These are phyloP conservation scores for Chirona hameri DNA, from an alignment of 2,888 invertebrate species.

Conservation along the genomic window DNA sequence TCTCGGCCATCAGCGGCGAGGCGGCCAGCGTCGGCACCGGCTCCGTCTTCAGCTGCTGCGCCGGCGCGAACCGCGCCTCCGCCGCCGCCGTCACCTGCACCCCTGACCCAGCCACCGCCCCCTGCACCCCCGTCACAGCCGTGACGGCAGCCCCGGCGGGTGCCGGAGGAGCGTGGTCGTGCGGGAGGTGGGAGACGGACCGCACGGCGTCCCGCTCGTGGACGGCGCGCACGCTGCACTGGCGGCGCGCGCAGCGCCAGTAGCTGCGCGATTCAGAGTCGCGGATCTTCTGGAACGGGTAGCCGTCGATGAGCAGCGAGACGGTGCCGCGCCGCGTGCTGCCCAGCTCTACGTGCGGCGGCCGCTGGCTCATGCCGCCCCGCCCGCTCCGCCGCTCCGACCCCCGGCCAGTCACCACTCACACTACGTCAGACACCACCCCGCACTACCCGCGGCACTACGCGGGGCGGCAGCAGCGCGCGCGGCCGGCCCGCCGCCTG, in stretches of 20 bases:
- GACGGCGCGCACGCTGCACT: conserved; percentile 37
- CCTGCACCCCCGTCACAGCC: too few species aligned
- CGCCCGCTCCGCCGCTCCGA: neutral
- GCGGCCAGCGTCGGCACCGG: neutral
- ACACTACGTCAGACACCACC: neutral
- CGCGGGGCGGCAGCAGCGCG: too few species aligned
- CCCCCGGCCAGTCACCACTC: neutral
- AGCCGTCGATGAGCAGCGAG: conserved; percentile 13
- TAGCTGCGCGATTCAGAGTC: conserved; percentile 30
- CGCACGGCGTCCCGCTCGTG: conserved; percentile 33
- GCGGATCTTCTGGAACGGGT: conserved; percentile 27
- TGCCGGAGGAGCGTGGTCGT: conserved; percentile 12
- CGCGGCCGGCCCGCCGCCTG: neutral
- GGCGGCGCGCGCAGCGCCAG: conserved; percentile 39
- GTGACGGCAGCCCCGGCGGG: neutral
- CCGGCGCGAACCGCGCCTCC: neutral
- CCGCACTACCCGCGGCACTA: neutral
- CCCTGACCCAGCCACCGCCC: too few species aligned
- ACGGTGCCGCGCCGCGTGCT: conserved; percentile 1
- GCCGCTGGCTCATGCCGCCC: neutral
- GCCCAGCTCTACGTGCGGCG: neutral
- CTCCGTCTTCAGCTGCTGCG: neutral
- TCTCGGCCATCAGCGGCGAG: neutral
- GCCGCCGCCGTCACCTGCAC: neutral
- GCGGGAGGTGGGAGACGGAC: conserved; percentile 32